Percentiles rank a stretch among this genome's conserved stretches.
phyloP scores from a whole-genome alignment of 2,797 vertebrate species.

The Oryzias sinensis region DNA sequence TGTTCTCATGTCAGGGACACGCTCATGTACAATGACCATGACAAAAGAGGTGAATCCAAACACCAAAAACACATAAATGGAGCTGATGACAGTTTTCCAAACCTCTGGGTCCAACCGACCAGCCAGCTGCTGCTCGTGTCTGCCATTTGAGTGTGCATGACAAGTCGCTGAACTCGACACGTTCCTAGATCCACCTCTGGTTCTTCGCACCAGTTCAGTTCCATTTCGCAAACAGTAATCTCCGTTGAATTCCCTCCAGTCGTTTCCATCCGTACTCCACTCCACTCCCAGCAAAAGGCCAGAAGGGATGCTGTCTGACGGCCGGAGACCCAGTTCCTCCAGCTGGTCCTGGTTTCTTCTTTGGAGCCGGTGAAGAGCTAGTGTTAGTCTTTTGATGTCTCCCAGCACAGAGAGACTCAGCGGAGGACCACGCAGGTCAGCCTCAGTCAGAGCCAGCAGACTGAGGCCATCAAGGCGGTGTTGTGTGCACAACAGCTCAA shows the following conservation, averaged over 20 bases:
- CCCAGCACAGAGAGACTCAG: conserved; percentile 90
- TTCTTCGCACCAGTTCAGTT: conserved; percentile 77
- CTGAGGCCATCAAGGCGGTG: conserved; percentile 91
- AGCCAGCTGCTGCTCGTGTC: conserved; percentile 78
- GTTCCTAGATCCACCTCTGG: conserved; percentile 64
- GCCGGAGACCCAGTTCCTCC: conserved; percentile 73
- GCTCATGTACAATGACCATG: conserved; percentile 96
- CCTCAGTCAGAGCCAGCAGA: conserved; percentile 89
- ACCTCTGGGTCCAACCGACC: conserved; percentile 90
- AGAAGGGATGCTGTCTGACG: conserved; percentile 4
- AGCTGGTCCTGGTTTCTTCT: conserved; percentile 83
- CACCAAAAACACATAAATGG: conserved; percentile 90
- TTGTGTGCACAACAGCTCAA: conserved; percentile 84
- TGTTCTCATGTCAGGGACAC: conserved; percentile 94
- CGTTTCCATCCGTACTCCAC: conserved; percentile 41
- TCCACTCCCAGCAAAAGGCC: conserved; percentile 38
- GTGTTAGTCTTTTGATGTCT: conserved; percentile 90
- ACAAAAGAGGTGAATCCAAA: conserved; percentile 94
- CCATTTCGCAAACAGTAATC: conserved; percentile 82
- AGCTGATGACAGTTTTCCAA: conserved; percentile 92
- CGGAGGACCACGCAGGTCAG: conserved; percentile 89
- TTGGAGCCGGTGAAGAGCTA: conserved; percentile 87
- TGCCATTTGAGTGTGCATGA: conserved; percentile 85
- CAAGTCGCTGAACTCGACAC: conserved; percentile 69
- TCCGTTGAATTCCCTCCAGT: conserved; percentile 32